Conservation (phyloP, 2,113 vertebrate species). For the Microcebus griseorufus region DNA sequence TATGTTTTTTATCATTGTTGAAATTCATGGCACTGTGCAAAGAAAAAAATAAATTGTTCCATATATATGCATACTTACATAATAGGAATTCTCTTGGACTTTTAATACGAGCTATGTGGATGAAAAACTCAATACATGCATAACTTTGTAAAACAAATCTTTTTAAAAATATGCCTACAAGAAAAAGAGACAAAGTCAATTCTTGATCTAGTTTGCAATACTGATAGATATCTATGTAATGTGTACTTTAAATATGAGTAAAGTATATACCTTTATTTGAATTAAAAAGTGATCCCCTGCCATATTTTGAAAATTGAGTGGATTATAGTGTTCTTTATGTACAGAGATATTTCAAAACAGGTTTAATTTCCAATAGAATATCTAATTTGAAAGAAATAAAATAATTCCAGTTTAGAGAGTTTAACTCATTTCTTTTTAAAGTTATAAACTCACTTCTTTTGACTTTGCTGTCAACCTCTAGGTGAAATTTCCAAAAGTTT, state of each 20-base stretch:
- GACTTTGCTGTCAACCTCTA: constrained; percentile 67
- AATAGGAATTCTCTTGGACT: not conserved
- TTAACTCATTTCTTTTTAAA: constrained; percentile 31
- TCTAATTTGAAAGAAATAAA: constrained; percentile 29
- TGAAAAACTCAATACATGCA: not conserved
- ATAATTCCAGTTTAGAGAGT: not conserved
- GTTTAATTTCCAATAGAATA: not conserved
- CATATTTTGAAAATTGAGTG: not conserved
- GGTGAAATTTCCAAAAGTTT: constrained; percentile 60
- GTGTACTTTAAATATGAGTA: not conserved
- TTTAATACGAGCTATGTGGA: not conserved
- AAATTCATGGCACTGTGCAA: not conserved
- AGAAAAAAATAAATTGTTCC: not conserved
- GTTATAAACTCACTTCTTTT: constrained; percentile 63
- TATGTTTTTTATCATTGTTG: not conserved
- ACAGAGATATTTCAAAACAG: not conserved
- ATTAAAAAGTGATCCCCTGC: not conserved
- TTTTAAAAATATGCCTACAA: not conserved
- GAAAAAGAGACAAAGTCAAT: not conserved
- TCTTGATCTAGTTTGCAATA: not conserved
- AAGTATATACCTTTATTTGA: not conserved
- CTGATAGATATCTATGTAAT: not conserved
- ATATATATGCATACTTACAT: not conserved
- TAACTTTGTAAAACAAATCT: not conserved
- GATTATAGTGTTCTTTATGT: not conserved